Evolutionary conservation across 2,113 vertebrate species (phyloP).

Genomic region (Melanerpes aurifrons): DNA sequence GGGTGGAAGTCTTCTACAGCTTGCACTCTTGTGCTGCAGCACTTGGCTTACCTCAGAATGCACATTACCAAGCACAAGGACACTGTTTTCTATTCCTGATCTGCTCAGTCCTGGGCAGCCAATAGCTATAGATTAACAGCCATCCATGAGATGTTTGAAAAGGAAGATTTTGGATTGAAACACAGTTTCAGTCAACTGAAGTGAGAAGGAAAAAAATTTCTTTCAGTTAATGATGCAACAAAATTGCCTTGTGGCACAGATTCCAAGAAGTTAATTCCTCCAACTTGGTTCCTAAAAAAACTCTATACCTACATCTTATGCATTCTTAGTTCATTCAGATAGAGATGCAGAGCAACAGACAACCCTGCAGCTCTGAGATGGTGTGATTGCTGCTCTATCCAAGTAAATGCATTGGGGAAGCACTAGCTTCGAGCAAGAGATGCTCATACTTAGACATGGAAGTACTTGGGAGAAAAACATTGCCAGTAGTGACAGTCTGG

Average conservation of each 20-base stretch:
- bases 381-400: neutral
- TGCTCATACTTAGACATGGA: too few relatives aligned
- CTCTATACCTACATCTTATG: neutral
- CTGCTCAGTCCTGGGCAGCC: neutral
- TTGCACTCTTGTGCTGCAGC: neutral
- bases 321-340: neutral
- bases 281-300: neutral
- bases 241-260: neutral
- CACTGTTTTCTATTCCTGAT: neutral
- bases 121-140: neutral
- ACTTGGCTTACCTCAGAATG: neutral
- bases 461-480: neutral
- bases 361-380: accelerated
- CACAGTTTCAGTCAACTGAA: neutral
- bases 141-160: neutral
- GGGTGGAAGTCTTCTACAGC: neutral
- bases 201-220: neutral
- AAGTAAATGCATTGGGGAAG: neutral
- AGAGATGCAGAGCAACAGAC: neutral
- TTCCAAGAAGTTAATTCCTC: neutral
- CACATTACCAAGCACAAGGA: neutral
- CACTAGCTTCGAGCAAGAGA: neutral
- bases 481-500: neutral
- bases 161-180: neutral
- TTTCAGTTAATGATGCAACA: neutral